Percentiles rank a stretch among this genome's conserved stretches.
These are phyloP conservation scores for Acanthisitta chloris DNA, from an alignment of 2,113 vertebrate species.

Conservation along the genomic window DNA sequence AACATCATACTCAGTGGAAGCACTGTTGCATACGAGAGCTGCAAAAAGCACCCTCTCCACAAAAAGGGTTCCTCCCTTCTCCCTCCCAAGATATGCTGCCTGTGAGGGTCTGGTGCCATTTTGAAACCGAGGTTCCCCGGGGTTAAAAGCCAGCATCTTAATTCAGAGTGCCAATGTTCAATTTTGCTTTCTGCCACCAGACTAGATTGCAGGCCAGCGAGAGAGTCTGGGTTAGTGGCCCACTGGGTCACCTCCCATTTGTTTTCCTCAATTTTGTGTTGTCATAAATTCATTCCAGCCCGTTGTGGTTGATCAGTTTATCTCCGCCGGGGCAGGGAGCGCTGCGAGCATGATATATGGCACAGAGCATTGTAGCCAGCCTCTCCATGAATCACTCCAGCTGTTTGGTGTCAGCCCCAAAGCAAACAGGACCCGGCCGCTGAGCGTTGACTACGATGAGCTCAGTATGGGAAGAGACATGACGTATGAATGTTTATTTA, in stretches of 20 bases:
- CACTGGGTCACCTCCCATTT: constrained; percentile 85
- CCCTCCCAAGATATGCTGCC: not conserved
- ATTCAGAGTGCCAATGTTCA: constrained; percentile 80
- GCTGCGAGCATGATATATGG: constrained; percentile 83
- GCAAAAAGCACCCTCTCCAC: not conserved
- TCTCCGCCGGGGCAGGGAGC: constrained; percentile 81
- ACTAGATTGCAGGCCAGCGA: constrained; percentile 79
- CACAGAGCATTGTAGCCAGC: constrained; percentile 82
- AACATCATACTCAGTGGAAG: accelerated
- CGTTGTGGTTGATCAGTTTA: constrained; percentile 83
- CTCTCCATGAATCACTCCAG: constrained; percentile 90
- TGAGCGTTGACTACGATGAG: constrained; percentile 79
- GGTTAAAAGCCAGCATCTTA: constrained; percentile 82
- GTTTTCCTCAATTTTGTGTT: constrained; percentile 89
- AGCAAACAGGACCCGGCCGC: constrained; percentile 77
- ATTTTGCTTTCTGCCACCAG: constrained; percentile 81
- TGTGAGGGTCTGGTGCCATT: constrained; percentile 23
- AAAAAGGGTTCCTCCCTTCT: not conserved
- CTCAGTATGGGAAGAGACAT: constrained; percentile 82
- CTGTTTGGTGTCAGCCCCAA: constrained; percentile 86
- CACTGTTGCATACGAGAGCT: not conserved
- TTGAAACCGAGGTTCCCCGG: constrained; percentile 53
- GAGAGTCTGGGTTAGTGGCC: constrained; percentile 80
- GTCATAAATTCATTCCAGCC: constrained; percentile 93
- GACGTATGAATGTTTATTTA: constrained; percentile 91